Evolutionary conservation across 53 echinoderm and acorn worm genomes (phyloP).

Genomic region (Apostichopus leukothele): DNA sequence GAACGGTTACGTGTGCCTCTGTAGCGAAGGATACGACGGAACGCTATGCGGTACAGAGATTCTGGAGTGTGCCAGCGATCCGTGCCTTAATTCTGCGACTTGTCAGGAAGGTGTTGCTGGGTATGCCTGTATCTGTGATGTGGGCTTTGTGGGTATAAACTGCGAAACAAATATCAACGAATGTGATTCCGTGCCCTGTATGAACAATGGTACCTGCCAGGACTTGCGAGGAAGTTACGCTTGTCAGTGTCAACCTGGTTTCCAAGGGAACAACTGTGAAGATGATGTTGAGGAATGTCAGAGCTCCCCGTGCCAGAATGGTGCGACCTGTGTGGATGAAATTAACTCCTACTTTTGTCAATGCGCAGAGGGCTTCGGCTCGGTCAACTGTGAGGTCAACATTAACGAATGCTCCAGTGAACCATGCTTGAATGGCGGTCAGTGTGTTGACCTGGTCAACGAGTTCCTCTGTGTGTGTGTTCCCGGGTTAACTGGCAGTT

Average conservation of each 20-base stretch:
- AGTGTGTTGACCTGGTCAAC: slow-evolving; percentile 57
- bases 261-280: slow-evolving; percentile 62
- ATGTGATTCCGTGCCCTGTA: slow-evolving; percentile 59
- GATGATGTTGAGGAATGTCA: slow-evolving; percentile 63
- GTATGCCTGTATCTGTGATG: slow-evolving; percentile 56
- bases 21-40: slow-evolving; percentile 56
- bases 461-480: slow-evolving; percentile 56
- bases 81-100: slow-evolving; percentile 55
- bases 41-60: slow-evolving; percentile 58
- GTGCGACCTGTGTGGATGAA: slow-evolving; percentile 57
- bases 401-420: slow-evolving; percentile 64
- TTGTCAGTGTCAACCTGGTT: slow-evolving; percentile 65
- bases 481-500: slow-evolving; percentile 33
- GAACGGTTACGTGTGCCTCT: slow-evolving; percentile 60
- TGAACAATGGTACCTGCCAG: slow-evolving; percentile 59
- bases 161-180: slow-evolving; percentile 64
- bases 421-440: slow-evolving; percentile 66
- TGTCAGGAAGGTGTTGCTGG: slow-evolving; percentile 59
- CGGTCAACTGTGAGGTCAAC: slow-evolving; percentile 53
- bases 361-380: slow-evolving; percentile 55
- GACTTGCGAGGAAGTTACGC: slow-evolving; percentile 53
- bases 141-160: slow-evolving; percentile 55
- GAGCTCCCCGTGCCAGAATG: slow-evolving; percentile 65
- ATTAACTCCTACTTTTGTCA: slow-evolving; percentile 53
- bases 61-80: slow-evolving; percentile 64